These are phyloP conservation scores for Drosophila siamana DNA, from an alignment of 2,888 invertebrate species.

Conservation along the genomic window DNA sequence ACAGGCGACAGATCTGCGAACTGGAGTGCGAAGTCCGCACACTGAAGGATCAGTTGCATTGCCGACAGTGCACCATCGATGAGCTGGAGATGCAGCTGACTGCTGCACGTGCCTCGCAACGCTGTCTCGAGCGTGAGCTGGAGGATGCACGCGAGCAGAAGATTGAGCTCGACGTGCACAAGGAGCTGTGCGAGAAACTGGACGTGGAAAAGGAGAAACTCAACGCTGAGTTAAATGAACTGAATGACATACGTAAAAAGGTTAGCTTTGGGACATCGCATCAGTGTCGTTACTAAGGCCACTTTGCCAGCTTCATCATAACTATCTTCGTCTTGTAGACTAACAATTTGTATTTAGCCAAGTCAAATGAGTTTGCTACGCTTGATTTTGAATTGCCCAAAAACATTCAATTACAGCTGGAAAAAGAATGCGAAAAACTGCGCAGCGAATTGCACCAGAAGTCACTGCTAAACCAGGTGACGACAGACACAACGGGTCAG, in stretches of 20 bases:
- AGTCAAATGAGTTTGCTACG: background rate
- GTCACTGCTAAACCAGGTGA: slow-evolving; percentile 72
- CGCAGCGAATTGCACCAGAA: slow-evolving; percentile 78
- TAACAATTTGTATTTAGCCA: slow-evolving; percentile 15
- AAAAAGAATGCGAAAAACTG: slow-evolving; percentile 86
- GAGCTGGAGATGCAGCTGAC: slow-evolving; percentile 87
- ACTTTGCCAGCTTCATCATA: background rate
- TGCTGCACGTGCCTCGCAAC: slow-evolving; percentile 86
- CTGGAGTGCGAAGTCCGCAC: slow-evolving; percentile 88
- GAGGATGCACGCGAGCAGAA: slow-evolving; percentile 88
- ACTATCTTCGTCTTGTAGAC: slow-evolving; percentile 14
- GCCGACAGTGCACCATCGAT: slow-evolving; percentile 86
- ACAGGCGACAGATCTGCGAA: slow-evolving; percentile 86
- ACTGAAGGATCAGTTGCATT: slow-evolving; percentile 88
- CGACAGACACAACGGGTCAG: slow-evolving; percentile 87
- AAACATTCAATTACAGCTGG: slow-evolving; percentile 83
- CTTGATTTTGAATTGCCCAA: background rate
- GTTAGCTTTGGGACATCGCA: slow-evolving; percentile 45
- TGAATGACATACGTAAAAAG: slow-evolving; percentile 83
- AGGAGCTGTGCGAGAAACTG: slow-evolving; percentile 88
- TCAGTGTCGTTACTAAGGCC: background rate
- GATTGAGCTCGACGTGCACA: slow-evolving; percentile 87
- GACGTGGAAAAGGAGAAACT: slow-evolving; percentile 89
- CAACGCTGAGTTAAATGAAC: slow-evolving; percentile 86
- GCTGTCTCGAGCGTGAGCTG: slow-evolving; percentile 88